Evolutionary conservation across 2,797 vertebrate genomes (phyloP).

Genomic region (Ceryle rudis): DNA sequence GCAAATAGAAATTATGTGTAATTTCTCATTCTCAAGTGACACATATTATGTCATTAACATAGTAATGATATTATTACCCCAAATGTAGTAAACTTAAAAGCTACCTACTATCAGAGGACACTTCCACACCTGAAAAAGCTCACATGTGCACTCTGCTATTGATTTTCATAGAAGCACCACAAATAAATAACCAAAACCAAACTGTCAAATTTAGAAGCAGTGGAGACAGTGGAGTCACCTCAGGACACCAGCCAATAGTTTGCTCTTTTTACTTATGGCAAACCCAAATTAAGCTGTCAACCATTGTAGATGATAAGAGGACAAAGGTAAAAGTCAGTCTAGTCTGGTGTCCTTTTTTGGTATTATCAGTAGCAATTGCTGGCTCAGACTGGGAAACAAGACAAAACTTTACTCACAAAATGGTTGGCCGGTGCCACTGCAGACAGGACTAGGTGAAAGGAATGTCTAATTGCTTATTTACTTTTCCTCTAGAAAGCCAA

Average conservation of each 20-base stretch:
- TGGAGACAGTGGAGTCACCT: neutral
- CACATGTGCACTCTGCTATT: neutral
- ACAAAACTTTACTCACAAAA: neutral
- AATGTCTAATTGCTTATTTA: slow-evolving; percentile 9
- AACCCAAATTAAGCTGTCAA: slow-evolving; percentile 40
- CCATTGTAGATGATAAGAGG: neutral
- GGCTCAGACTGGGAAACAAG: neutral
- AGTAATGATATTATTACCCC: slow-evolving; percentile 71
- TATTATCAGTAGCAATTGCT: neutral
- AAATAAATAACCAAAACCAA: neutral
- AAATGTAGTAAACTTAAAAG: slow-evolving; percentile 57
- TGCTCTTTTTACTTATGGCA: neutral
- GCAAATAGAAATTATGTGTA: slow-evolving; percentile 71
- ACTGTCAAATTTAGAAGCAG: slow-evolving; percentile 20
- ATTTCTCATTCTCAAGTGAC: slow-evolving; percentile 70
- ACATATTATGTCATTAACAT: slow-evolving; percentile 70
- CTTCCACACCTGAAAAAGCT: slow-evolving; percentile 44
- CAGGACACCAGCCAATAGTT: slow-evolving; percentile 33
- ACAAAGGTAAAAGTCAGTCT: slow-evolving; percentile 36
- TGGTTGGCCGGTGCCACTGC: neutral
- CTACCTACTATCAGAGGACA: slow-evolving; percentile 36
- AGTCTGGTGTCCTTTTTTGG: slow-evolving; percentile 3
- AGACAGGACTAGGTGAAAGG: neutral
- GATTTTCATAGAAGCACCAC: neutral
- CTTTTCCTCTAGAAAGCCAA: slow-evolving; percentile 23